These are phyloP conservation scores for Mandrillus leucophaeus DNA, from an alignment of 2,113 vertebrate species.

Conservation along the genomic window DNA sequence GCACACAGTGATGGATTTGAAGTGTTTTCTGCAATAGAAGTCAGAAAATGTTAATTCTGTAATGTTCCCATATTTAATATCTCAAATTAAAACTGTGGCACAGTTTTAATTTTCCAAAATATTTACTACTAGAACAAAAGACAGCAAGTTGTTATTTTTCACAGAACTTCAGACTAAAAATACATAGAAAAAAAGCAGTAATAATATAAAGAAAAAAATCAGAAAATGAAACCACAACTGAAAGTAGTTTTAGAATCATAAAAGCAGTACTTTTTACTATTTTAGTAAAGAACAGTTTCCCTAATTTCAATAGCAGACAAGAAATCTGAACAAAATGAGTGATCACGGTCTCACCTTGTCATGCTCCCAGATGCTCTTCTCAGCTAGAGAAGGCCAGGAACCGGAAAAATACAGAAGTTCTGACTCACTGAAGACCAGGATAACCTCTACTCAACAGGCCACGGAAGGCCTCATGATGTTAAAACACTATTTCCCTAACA, in stretches of 20 bases:
- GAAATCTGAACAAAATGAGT: constrained; percentile 18
- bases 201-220: background rate
- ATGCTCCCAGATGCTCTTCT: background rate
- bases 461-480: background rate
- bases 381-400: background rate
- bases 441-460: background rate
- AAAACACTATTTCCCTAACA: constrained; percentile 1
- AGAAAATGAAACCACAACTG: constrained; percentile 6
- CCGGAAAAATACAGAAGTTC: background rate
- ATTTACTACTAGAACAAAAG: background rate
- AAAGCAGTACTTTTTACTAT: background rate
- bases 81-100: background rate
- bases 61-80: background rate
- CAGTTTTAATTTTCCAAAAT: constrained; percentile 49
- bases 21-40: background rate
- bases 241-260: background rate
- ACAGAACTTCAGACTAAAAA: constrained; percentile 30
- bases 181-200: background rate
- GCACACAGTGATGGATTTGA: background rate
- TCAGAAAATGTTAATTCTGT: constrained; percentile 35
- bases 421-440: background rate
- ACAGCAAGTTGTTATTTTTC: background rate
- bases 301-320: background rate
- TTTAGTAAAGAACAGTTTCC: background rate
- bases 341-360: background rate